Evolutionary conservation across 2,888 invertebrate genomes (phyloP), one percentile per base, ranked within the genome.

Genomic region (Netelia fuscicornis): DNA sequence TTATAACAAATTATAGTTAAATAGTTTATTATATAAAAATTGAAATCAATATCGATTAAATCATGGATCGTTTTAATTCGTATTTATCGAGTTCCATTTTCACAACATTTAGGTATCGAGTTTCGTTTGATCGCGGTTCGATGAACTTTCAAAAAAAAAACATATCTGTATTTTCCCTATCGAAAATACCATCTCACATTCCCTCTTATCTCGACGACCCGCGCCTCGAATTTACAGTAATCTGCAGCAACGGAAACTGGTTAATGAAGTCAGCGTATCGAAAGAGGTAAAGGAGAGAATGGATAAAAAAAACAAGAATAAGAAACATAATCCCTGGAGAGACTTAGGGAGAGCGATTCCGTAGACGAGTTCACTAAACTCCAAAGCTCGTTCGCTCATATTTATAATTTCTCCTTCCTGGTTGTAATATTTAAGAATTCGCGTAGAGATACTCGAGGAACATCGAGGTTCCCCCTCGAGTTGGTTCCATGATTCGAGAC

Each of bases 401-500:
- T 83, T 79, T 81, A 77, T 84, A 72, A 84, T 84, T 81, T 81
- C 80, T 80, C 65, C 83, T 77, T 84, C 76, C 84, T 84, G 80
- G 80, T 68, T 72, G 44, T 76, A 62, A 52, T 58, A 81, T 84
- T 84, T 13, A 68, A 58, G 60, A 80, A 76, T 80, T 76, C 83
- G 68, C 64, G 13, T 67, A 52, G 48, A 6, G 37, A 37, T 37
- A 6, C 37, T 37, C 37, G 37, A 37, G 37, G 37, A 37, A 6
- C 37, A 37, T 0, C 37, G 37, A 37, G 37, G 37, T 37, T 37
- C 37, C 6, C 37, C 8, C 6, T 37, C 54, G 54, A 54, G 17
- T n/a, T 52, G 20, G 8, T 10, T 58, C 58, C 17, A 67, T 67
- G 72, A 23, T 62, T 71, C 52, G 54, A 71, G 78, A 60, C 54